Base-by-base conservation (phyloP, 2,797 vertebrate species). In the Falco novaeseelandiae region DNA sequence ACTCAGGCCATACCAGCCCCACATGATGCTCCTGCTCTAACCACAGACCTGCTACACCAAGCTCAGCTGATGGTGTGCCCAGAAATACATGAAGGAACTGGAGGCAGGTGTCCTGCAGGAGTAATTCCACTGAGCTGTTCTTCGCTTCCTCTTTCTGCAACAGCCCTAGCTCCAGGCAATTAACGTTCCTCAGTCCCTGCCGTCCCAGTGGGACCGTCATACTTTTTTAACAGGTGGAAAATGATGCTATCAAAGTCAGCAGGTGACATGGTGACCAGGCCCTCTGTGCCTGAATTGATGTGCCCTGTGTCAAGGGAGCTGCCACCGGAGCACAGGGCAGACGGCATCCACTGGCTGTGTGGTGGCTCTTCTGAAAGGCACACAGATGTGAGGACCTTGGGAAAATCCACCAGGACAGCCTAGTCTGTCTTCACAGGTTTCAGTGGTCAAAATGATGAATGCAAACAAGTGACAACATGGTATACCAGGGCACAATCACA, bases 261-360 rank as follows among this genome's bases (percentile, higher is more conserved):
- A 36, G 16, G 38, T 58, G 52, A 54, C 17, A 27, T 8, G 12
- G 29, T 58, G 62, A 66, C 29, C 20, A 42, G 34, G 8, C 12
- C 25, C n/a, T 76, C 22, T 61, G 40, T 62, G 62, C 22, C 29
- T 38, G 34, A 87, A 66, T 38, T 40, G 6, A 21, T 2, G 1
- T 57, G 40, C 21, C 58, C 8, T 12, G 6, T 1, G 2, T 9
- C 0, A 0, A 12, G 30, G 42, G 14, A 51, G 29, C 42, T 82
- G 65, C 13, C 34, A 48, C 38, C 15, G 46, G 16, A 52, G 58
- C 30, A 40, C 2, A 0, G 46, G 10, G 20, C 1, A 1, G 36
- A 15, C 0, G 2, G 29, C 16, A 83, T 40, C 36, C 12, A 12
- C 36, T 57, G 1, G 1, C 12, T 2, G 0, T 11, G 30, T 36